These are phyloP conservation scores for Macrobrachium nipponense DNA, from an alignment of 1,140 invertebrate species.

Conservation along the genomic window DNA sequence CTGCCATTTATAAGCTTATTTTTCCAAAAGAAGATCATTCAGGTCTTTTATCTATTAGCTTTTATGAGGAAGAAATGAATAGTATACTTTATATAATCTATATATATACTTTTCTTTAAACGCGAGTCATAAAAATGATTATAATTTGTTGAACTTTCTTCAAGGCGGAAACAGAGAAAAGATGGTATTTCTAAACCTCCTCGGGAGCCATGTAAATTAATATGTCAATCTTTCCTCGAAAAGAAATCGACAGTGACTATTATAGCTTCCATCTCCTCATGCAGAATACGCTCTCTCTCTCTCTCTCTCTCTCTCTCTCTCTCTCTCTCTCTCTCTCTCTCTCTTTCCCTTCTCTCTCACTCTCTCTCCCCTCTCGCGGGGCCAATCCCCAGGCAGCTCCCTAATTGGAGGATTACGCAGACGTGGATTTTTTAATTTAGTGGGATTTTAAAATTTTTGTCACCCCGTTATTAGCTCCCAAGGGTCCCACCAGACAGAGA, in stretches of 20 bases:
- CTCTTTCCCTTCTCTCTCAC: conserved; percentile 12
- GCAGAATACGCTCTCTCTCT: neutral
- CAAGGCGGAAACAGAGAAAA: no score
- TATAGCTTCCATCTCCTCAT: no score
- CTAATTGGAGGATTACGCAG: conserved; percentile 22
- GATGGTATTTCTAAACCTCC: no score
- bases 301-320: conserved; percentile 40
- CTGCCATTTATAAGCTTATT: no score
- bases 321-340: conserved; percentile 25
- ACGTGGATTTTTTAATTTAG: conserved; percentile 7
- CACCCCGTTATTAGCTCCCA: conserved; percentile 18
- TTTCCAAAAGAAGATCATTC: no score
- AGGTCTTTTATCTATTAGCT: no score
- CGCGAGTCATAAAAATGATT: no score
- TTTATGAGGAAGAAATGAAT: no score
- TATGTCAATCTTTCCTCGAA: neutral
- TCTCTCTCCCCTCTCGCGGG: neutral
- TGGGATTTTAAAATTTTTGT: conserved; percentile 1
- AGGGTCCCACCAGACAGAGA: neutral
- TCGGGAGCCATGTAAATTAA: no score
- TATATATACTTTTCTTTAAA: no score
- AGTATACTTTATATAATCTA: no score
- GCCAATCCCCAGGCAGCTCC: neutral
- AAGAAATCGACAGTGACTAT: neutral
- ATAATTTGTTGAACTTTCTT: no score